Conservation (phyloP, 1,140 invertebrate species). For the Microvelia longipes region DNA sequence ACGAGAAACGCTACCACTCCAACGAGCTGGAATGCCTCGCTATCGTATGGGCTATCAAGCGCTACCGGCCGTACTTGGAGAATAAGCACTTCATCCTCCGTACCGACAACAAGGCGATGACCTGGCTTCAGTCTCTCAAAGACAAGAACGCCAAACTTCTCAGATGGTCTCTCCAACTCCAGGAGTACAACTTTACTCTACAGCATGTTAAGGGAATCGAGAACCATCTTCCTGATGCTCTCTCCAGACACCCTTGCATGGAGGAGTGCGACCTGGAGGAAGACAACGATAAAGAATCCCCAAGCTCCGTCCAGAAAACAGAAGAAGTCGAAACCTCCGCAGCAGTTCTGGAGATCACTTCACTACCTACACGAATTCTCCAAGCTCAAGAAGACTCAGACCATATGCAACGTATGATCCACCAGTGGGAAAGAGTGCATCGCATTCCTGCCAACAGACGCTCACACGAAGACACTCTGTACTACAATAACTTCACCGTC, state of each 20-base stretch:
- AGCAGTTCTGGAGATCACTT: neutral
- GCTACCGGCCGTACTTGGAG: neutral
- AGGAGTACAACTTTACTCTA: neutral
- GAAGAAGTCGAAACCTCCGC: neutral
- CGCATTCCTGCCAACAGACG: neutral
- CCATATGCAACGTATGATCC: neutral
- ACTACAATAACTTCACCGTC: neutral
- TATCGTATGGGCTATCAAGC: constrained; percentile 13
- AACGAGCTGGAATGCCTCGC: constrained; percentile 19
- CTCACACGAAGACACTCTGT: neutral
- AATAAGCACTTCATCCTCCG: neutral
- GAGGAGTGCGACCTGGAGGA: neutral
- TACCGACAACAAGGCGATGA: neutral
- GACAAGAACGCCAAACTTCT: neutral
- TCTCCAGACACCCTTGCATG: neutral
- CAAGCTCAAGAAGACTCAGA: neutral
- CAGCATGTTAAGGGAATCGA: neutral
- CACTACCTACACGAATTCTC: neutral
- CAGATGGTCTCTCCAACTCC: neutral
- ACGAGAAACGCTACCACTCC: constrained; percentile 23
- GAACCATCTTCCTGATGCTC: neutral
- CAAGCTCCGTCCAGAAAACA: too few species aligned
- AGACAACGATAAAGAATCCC: neutral
- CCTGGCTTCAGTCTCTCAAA: neutral
- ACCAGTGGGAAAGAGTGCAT: neutral